Base-by-base conservation (phyloP, 2,113 vertebrate species). In the Penelope pileata region DNA sequence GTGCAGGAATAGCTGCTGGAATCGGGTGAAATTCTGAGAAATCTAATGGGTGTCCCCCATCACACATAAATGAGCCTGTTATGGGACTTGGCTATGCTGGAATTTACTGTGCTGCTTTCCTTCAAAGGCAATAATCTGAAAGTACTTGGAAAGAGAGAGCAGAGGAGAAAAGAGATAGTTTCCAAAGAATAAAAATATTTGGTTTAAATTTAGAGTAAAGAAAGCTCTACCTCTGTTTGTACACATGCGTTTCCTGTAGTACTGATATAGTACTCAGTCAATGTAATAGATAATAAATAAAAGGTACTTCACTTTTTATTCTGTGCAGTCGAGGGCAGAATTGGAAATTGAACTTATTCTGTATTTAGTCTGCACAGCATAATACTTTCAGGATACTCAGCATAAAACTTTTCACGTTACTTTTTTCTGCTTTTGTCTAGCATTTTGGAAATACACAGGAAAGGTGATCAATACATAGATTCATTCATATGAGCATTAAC, bases 11-110 rank as follows among this genome's bases (percentile, higher is more conserved):
- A 91, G 27, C 81, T 82, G 34, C 73, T 72, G 84, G 64, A 62
- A 80, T 34, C 29, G 34, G 45, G 16, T 62, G 66, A 88, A 94
- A 96, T 90, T 93, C n/a, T 93, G 50, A 38, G 56, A 88, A 58
- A 64, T 75, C 27, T 50, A 40, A 5, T 51, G 38, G 42, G 81
- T 75, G 84, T 89, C 29, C 70, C 50, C 84, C 45, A 29, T 59
- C 30, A 54, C 67, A 9, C 16, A 12, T 1, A 27, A 47, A 23
- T 66, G 43, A 24, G 6, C 29, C 40, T 83, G 23, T 82, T 74
- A 59, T 1, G 3, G 51, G 36, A 72, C 36, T 59, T 83, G 56
- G 50, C 75, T 72, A 30, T 59, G 43, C 91, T 74, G 29, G 73
- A 67, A 77, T 83, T 84, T 69, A 54, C 50, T 86, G n/a, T 78